Conservation (phyloP, 2,797 vertebrate species). For the Xenopus petersii region DNA sequence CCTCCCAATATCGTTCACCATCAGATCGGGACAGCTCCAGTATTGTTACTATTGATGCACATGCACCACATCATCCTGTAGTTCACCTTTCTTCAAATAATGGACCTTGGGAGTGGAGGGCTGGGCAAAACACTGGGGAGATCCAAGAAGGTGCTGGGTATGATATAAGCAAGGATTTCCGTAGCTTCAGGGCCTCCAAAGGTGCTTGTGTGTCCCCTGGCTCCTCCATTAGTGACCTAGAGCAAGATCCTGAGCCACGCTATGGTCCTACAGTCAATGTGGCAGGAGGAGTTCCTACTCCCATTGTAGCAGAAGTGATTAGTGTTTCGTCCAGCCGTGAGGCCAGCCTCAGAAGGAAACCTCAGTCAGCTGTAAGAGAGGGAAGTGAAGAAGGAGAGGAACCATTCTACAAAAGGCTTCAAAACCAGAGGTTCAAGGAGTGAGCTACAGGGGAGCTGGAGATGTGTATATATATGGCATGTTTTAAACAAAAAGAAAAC, state of each 20-base stretch:
- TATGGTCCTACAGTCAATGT: constrained; percentile 64
- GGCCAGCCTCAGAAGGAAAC: constrained; percentile 80
- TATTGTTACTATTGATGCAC: constrained; percentile 84
- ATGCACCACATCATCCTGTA: constrained; percentile 81
- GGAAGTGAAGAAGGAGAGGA: constrained; percentile 72
- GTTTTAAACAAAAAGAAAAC: constrained; percentile 6
- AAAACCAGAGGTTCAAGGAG: constrained; percentile 76
- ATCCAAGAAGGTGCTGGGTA: constrained; percentile 59
- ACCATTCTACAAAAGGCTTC: constrained; percentile 85
- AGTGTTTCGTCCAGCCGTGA: constrained; percentile 71
- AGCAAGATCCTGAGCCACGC: constrained; percentile 63
- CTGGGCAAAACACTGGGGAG: constrained; percentile 61
- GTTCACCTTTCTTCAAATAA: constrained; percentile 72
- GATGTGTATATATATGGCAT: constrained; percentile 39
- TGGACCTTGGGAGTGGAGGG: constrained; percentile 86
- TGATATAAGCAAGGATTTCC: constrained; percentile 73
- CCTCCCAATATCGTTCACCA: constrained; percentile 78
- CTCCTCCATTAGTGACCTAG: constrained; percentile 69
- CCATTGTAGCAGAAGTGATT: constrained; percentile 54
- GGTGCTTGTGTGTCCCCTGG: constrained; percentile 66
- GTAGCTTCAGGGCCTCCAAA: constrained; percentile 66
- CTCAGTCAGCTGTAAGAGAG: constrained; percentile 61
- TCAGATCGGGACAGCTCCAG: constrained; percentile 78
- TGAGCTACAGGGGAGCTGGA: constrained; percentile 45
- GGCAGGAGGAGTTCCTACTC: constrained; percentile 45